phyloP scores from a whole-genome alignment of 2,888 invertebrate species.

The Phorcus lineatus region DNA sequence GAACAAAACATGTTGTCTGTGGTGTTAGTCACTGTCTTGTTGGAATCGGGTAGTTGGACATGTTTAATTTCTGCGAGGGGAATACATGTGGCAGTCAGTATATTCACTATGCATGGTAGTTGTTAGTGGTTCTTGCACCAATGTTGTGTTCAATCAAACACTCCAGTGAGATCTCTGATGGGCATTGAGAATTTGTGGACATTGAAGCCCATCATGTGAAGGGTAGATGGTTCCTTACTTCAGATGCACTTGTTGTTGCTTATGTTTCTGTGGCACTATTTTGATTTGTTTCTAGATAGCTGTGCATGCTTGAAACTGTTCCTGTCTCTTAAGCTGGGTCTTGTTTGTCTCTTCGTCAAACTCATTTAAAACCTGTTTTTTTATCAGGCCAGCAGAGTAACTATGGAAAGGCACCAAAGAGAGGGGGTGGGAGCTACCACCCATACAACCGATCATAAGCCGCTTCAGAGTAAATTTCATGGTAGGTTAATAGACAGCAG shows the following conservation, averaged over 20 bases:
- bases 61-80: too few relatives aligned
- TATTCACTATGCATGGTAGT: too few relatives aligned
- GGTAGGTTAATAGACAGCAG: conserved; percentile 21
- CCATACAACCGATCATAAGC: conserved; percentile 61
- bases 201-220: not conserved
- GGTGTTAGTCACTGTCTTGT: too few relatives aligned
- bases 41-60: too few relatives aligned
- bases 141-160: not conserved
- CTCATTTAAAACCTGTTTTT: conserved; percentile 31
- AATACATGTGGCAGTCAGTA: too few relatives aligned
- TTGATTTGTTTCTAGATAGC: not conserved
- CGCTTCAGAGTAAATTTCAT: conserved; percentile 24
- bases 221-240: not conserved
- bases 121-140: too few relatives aligned
- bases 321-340: not conserved
- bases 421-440: conserved; percentile 61
- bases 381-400: conserved; percentile 47
- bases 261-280: not conserved
- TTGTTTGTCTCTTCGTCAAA: not conserved
- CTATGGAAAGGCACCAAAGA: conserved; percentile 65
- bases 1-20: too few relatives aligned
- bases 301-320: not conserved
- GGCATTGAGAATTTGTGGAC: not conserved
- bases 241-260: conserved; percentile 1
- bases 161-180: conserved; percentile 16